Evolutionary conservation across 2,113 vertebrate species (phyloP), one percentile per base, ranked within the genome.

Genomic region (Furnarius figulus): DNA sequence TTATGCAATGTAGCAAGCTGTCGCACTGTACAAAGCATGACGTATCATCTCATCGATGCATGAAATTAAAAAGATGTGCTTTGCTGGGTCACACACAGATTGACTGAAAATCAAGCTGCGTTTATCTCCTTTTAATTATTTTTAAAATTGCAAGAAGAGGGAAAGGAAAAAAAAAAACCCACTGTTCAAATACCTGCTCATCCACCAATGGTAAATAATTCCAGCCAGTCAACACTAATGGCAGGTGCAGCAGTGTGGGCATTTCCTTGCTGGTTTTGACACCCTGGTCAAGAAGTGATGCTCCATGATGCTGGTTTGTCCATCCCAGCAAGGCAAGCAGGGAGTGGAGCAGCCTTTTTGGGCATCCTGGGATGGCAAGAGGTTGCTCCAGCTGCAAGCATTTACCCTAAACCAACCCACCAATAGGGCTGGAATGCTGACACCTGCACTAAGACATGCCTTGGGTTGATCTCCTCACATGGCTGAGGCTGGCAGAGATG

Each of bases 1-100:
- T 97, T 97, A 97, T 93, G 98, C 97, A 97, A 98, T 92, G 98
- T 55, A 98, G 97, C 98, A 97, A 97, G 97, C 98, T 98, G 97
- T 97, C 94, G 27, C 72, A 8, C 95, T 75, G 90, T 92, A 97
- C 97, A 94, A 94, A 97, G 97, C 97, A 95, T 97, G 97, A 97
- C 94, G 72, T 96, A 98, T 97, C 97, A 95, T 95, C 93, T 17
- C 96, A 95, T 6, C 20, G 78, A 97, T 96, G 97, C 98, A 98
- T 98, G 98, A 98, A 98, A 98, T 98, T 98, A 98, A 97, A 98
- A 98, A 97, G 97, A 98, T 98, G 97, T 97, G 97, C 71, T 97
- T 98, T 98, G 97, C 97, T 98, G 97, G 97, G 97, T 97, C 97
- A 97, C 94, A 83, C 95, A 95, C 92, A 97, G 96, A 98, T 97